A percentile compares a stretch with the other conserved stretches of the same genome.
Evolutionary conservation across 30 jellyfish, hydroid and myxozoan species (phyloP).

Genomic region (Turritopsis dohrnii): DNA sequence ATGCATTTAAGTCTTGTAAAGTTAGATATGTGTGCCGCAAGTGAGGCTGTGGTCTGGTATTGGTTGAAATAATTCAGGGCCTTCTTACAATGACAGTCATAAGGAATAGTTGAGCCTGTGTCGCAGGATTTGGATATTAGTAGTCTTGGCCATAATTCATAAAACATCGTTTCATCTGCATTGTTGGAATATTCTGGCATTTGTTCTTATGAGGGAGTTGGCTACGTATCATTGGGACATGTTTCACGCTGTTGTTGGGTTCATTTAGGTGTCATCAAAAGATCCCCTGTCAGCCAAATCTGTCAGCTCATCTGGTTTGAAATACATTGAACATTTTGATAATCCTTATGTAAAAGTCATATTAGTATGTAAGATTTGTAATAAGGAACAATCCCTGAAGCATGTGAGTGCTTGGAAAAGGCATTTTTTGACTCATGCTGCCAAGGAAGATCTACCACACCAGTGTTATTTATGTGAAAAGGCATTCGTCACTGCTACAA

Average conservation of each 20-base stretch:
- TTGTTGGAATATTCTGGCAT: not conserved
- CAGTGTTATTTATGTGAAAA: constrained; percentile 29
- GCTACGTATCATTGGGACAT: not conserved
- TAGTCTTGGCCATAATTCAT: too few species aligned
- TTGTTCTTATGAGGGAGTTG: constrained; percentile 38
- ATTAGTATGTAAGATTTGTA: constrained; percentile 37
- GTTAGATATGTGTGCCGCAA: too few species aligned
- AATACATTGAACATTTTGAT: constrained; percentile 29
- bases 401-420: constrained; percentile 36
- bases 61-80: too few species aligned
- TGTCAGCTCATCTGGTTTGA: constrained; percentile 17
- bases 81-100: too few species aligned
- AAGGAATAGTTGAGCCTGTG: too few species aligned
- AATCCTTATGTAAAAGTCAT: constrained; percentile 33
- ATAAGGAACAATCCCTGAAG: constrained; percentile 33
- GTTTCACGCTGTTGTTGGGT: not conserved
- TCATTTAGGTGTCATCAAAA: not conserved
- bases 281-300: not conserved
- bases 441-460: constrained; percentile 41
- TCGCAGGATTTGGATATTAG: too few species aligned
- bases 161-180: too few species aligned
- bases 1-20: too few species aligned
- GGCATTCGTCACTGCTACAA: constrained; percentile 33
- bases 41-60: too few species aligned
- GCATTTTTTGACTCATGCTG: constrained; percentile 36